Evolutionary conservation across 2,113 vertebrate genomes (phyloP).

Genomic region (Epinephelus cyanopodus): DNA sequence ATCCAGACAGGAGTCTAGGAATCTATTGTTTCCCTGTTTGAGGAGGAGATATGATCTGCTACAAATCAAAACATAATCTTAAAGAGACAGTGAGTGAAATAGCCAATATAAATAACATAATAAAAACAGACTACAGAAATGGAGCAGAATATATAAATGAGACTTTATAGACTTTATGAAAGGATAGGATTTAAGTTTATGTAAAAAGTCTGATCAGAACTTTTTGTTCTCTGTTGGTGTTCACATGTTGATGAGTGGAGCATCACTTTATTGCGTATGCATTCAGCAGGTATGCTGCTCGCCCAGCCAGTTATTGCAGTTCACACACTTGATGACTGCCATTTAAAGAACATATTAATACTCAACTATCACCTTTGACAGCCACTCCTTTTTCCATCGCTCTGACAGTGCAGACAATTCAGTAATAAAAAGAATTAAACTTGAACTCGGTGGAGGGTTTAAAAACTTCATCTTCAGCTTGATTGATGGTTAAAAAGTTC

Average conservation of each 20-base stretch:
- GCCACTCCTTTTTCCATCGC: conserved; percentile 19
- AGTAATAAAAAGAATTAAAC: no score
- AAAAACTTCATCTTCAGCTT: no score
- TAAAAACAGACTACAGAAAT: neutral
- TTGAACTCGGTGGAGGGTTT: no score
- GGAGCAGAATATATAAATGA: no score
- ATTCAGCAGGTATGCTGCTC: neutral
- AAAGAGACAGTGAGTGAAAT: neutral
- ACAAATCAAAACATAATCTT: neutral
- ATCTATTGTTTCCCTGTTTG: neutral
- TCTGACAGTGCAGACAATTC: no score
- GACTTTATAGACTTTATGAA: neutral
- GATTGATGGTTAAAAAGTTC: no score
- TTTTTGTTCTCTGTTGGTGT: no score
- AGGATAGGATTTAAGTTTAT: neutral
- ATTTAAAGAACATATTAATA: neutral
- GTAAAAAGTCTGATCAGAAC: neutral
- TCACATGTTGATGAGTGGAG: neutral
- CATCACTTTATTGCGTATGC: neutral
- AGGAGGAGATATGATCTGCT: neutral
- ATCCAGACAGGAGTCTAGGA: neutral
- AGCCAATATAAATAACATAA: neutral
- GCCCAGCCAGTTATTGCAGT: conserved; percentile 37
- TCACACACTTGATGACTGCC: neutral
- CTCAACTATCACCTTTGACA: neutral